Evolutionary conservation across 1,140 invertebrate species (phyloP).

Genomic region (Heliconius melpomene): DNA sequence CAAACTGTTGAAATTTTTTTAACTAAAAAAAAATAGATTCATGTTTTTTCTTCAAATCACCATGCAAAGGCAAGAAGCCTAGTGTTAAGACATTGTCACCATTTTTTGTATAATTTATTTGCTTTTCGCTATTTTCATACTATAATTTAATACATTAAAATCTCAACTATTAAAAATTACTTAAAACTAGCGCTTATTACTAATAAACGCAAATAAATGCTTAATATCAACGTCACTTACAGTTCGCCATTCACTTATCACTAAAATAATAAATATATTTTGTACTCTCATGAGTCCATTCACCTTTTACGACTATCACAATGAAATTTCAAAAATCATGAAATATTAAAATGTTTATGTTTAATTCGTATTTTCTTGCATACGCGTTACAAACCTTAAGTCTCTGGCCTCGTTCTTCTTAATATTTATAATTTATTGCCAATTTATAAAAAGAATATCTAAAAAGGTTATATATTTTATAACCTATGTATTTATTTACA

Average conservation of each 20-base stretch:
- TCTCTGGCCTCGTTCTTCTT: neutral
- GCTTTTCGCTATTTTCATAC: neutral
- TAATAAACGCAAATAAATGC: slow-evolving; percentile 45
- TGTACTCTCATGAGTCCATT: slow-evolving; percentile 67
- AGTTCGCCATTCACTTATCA: neutral
- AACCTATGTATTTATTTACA: no score
- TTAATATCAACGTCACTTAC: slow-evolving; percentile 19
- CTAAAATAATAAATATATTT: slow-evolving; percentile 63
- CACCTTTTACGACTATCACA: slow-evolving; percentile 63
- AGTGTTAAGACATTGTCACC: no score
- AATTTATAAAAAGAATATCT: neutral
- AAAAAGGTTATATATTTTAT: neutral
- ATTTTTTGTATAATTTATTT: no score
- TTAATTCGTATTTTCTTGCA: neutral
- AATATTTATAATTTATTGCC: neutral
- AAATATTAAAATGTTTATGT: slow-evolving; percentile 42
- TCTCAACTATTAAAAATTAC: neutral
- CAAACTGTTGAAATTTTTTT: neutral
- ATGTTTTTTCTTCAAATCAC: no score
- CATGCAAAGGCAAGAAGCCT: no score
- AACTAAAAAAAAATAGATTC: neutral
- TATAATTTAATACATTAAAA: neutral
- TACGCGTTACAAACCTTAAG: neutral
- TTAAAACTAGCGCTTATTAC: slow-evolving; percentile 37
- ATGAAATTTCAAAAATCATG: slow-evolving; percentile 44